Conservation (phyloP, 37 sponge, comb jelly and placozoan genomes). For the Agelas oroides region DNA sequence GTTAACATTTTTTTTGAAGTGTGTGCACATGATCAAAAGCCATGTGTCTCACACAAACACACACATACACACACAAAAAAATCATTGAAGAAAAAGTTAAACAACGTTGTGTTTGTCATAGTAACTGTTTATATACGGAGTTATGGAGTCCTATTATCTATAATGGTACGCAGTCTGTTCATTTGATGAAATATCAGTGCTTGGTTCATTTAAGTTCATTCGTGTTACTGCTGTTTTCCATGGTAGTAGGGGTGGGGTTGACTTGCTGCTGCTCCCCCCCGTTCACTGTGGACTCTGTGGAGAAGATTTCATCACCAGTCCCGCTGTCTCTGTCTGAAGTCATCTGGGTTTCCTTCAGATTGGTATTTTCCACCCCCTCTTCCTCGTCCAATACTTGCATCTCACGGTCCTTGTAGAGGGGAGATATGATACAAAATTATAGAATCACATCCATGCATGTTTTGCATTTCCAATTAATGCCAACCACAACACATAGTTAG, state of each 20-base stretch:
- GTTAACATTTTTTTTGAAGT: too few species aligned
- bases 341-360: neutral
- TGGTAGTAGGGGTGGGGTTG: neutral
- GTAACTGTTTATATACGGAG: too few species aligned
- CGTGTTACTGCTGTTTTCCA: neutral
- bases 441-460: neutral
- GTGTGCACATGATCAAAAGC: too few species aligned
- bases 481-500: conserved; percentile 5
- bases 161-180: too few species aligned
- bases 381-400: neutral
- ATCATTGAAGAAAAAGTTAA: too few species aligned
- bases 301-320: conserved; percentile 31
- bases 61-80: too few species aligned
- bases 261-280: neutral
- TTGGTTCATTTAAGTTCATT: too few species aligned
- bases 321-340: conserved; percentile 54
- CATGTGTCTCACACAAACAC: too few species aligned
- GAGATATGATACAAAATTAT: too few species aligned
- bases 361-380: neutral
- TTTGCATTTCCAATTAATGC: neutral
- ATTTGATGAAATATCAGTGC: too few species aligned
- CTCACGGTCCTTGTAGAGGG: conserved; percentile 30
- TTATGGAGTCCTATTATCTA: too few species aligned
- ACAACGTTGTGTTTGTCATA: too few species aligned
- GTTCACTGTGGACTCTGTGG: conserved; percentile 19